phyloP scores from a whole-genome alignment of 2,888 invertebrate species.

The Thereva nobilitata region DNA sequence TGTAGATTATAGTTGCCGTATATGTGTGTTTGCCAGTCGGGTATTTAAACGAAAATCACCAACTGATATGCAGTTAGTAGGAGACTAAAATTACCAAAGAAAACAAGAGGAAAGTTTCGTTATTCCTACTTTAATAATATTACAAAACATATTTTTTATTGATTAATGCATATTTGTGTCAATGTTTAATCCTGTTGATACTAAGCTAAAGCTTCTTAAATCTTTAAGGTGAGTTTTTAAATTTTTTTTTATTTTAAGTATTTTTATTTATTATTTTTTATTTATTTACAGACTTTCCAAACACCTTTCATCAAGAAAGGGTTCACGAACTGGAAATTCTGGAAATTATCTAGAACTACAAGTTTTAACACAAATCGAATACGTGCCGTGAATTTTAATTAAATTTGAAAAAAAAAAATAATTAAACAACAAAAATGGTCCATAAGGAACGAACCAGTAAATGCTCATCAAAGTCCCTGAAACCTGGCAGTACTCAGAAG shows the following conservation, averaged over 20 bases:
- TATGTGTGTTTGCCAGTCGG: not conserved
- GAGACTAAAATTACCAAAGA: conserved; percentile 12
- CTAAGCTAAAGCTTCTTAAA: conserved; percentile 49
- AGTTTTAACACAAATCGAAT: conserved; percentile 80
- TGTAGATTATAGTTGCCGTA: conserved; percentile 2
- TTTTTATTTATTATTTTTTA: conserved; percentile 28
- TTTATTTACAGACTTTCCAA: conserved; percentile 71
- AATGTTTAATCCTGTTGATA: conserved; percentile 53
- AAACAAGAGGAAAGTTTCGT: conserved; percentile 7
- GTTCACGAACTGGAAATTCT: conserved; percentile 82
- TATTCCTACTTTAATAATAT: conserved; percentile 1
- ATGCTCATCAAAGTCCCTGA: conserved; percentile 24
- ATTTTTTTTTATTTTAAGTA: not conserved
- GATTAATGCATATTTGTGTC: conserved; percentile 50
- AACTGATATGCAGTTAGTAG: conserved; percentile 13
- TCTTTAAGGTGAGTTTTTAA: conserved; percentile 46
- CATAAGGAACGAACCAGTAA: conserved; percentile 43
- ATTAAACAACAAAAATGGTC: conserved; percentile 51
- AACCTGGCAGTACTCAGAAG: conserved; percentile 41
- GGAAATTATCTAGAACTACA: conserved; percentile 83
- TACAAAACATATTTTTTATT: not conserved
- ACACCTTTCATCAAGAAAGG: conserved; percentile 79
- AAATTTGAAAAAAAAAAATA: conserved; percentile 8
- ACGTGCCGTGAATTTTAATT: conserved; percentile 74
- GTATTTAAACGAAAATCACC: conserved; percentile 25